Percentiles rank a stretch among this genome's conserved stretches.
Evolutionary conservation across 2,888 invertebrate species (phyloP).

Genomic region (Nymphalis c-album): DNA sequence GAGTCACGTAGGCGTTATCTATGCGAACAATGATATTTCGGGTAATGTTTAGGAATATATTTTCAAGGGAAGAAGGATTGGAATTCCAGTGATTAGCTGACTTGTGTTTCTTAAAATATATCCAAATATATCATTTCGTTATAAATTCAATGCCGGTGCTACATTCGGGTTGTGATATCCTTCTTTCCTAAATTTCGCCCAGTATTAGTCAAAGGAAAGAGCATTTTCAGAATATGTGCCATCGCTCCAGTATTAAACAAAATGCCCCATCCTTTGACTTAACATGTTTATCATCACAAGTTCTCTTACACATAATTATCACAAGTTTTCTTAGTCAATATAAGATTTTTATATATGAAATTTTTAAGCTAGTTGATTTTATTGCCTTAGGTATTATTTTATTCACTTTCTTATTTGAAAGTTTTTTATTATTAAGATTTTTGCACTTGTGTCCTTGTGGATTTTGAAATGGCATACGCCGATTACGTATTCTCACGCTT

Average conservation of each 20-base stretch:
- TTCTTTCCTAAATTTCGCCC: slow-evolving; percentile 74
- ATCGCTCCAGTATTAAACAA: slow-evolving; percentile 77
- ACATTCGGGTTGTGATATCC: slow-evolving; percentile 77
- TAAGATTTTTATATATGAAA: slow-evolving; percentile 75
- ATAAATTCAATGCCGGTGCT: slow-evolving; percentile 57
- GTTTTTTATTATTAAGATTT: slow-evolving; percentile 70
- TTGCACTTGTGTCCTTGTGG: slow-evolving; percentile 82
- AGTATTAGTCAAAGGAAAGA: slow-evolving; percentile 78
- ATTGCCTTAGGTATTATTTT: slow-evolving; percentile 76
- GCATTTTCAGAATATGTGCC: slow-evolving; percentile 77
- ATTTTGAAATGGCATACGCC: slow-evolving; percentile 66
- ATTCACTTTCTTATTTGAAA: slow-evolving; percentile 78
- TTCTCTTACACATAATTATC: slow-evolving; percentile 78
- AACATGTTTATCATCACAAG: slow-evolving; percentile 76
- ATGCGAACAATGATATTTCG: slow-evolving; percentile 52
- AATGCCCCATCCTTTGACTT: slow-evolving; percentile 74
- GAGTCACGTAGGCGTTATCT: slow-evolving; percentile 52
- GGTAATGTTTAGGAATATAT: slow-evolving; percentile 60
- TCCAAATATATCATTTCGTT: slow-evolving; percentile 16
- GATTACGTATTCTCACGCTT: slow-evolving; percentile 76
- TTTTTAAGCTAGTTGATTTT: slow-evolving; percentile 78
- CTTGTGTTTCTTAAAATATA: neutral
- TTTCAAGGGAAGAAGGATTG: slow-evolving; percentile 71
- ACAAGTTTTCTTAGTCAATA: slow-evolving; percentile 79
- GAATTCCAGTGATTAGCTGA: slow-evolving; percentile 45